Evolutionary conservation across 2,888 invertebrate genomes (phyloP).

Genomic region (Scaptomyza flava): DNA sequence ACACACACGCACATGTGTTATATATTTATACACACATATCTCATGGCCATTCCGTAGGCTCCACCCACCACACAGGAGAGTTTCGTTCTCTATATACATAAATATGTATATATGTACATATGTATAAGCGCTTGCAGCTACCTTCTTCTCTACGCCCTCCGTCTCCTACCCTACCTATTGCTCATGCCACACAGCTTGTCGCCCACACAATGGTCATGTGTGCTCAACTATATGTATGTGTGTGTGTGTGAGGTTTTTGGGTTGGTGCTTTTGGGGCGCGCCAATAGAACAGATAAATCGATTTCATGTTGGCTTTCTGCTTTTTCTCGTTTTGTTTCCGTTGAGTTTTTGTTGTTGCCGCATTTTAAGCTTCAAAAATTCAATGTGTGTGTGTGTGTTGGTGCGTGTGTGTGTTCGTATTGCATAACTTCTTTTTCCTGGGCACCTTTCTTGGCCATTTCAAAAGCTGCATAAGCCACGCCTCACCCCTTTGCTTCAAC

Average conservation of each 20-base stretch:
- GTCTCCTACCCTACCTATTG: background rate
- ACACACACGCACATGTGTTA: conserved; percentile 43
- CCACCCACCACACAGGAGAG: conserved; percentile 63
- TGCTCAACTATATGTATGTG: conserved; percentile 6
- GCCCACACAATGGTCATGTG: conserved; percentile 52
- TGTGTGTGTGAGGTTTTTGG: conserved; percentile 21
- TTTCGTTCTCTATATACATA: conserved; percentile 24
- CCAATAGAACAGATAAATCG: conserved; percentile 78
- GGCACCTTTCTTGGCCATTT: conserved; percentile 25
- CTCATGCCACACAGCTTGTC: conserved; percentile 9
- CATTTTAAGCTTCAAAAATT: conserved; percentile 45
- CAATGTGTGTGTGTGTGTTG: background rate
- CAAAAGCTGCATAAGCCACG: conserved; percentile 1
- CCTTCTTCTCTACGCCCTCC: background rate
- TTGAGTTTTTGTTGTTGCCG: conserved; percentile 27
- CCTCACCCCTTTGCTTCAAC: background rate
- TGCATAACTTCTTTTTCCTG: conserved; percentile 3
- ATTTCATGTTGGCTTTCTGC: conserved; percentile 57
- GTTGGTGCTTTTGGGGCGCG: conserved; percentile 17
- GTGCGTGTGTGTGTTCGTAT: conserved; percentile 4
- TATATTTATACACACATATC: conserved; percentile 6
- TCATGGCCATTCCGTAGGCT: conserved; percentile 65
- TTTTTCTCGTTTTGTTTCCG: conserved; percentile 12
- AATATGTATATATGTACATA: background rate
- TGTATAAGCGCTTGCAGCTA: conserved; percentile 40